These are phyloP conservation scores for Drosophila planitibia DNA, from an alignment of 2,888 invertebrate species.

Conservation along the genomic window DNA sequence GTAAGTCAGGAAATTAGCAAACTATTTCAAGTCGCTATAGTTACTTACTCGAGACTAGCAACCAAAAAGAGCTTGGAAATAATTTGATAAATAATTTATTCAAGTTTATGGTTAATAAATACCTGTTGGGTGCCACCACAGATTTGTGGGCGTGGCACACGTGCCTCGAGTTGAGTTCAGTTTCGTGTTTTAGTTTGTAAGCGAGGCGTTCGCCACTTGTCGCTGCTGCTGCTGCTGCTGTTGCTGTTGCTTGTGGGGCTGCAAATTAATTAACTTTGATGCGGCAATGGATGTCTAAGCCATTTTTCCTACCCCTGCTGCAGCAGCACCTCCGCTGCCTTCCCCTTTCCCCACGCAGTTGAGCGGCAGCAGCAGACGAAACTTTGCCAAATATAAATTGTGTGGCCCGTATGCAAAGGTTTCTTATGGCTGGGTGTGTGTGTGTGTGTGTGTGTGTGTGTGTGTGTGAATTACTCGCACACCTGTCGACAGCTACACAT, in stretches of 20 bases:
- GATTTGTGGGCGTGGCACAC: conserved; percentile 49
- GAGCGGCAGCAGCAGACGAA: conserved; percentile 49
- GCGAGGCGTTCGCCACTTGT: conserved; percentile 57
- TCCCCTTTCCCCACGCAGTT: conserved; percentile 1
- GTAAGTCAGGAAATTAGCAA: background rate
- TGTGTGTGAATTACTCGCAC: conserved; percentile 78
- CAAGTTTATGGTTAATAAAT: conserved; percentile 32
- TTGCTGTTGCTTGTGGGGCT: conserved; percentile 47
- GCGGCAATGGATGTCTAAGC: conserved; percentile 74
- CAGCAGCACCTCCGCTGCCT: background rate
- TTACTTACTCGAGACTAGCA: background rate
- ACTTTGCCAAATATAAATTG: conserved; percentile 81
- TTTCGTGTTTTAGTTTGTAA: conserved; percentile 39
- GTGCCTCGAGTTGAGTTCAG: background rate
- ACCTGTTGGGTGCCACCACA: conserved; percentile 30
- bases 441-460: conserved; percentile 15
- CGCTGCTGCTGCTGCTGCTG: conserved; percentile 7
- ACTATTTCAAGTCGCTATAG: background rate
- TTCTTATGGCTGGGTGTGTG: conserved; percentile 33
- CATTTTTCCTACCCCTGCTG: conserved; percentile 61
- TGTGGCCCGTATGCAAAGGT: conserved; percentile 71
- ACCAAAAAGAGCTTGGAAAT: conserved; percentile 1
- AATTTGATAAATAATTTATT: conserved; percentile 45
- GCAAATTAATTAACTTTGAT: conserved; percentile 81
- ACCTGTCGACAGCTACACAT: conserved; percentile 81